Conservation (phyloP, 2,888 invertebrate genomes). For the Orthosia gracilis region DNA sequence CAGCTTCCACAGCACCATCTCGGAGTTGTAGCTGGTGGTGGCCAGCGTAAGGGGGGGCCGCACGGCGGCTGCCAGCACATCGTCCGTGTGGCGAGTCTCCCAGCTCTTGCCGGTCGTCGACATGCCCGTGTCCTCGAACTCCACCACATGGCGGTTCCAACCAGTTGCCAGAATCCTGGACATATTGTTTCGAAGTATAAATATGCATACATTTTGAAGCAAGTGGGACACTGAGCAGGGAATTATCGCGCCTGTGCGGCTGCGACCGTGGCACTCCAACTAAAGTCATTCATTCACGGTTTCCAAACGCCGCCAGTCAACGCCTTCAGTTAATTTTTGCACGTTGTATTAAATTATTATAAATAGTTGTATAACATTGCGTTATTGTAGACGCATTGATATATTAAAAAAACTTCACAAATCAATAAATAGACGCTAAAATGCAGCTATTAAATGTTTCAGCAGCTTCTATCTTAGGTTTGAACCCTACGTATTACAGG, state of each 20-base stretch:
- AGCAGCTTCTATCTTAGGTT: neutral
- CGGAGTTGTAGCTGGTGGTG: constrained; percentile 95
- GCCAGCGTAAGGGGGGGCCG: constrained; percentile 93
- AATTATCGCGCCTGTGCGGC: neutral
- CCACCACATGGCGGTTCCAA: constrained; percentile 94
- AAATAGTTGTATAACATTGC: no score
- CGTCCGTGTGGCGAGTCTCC: constrained; percentile 94
- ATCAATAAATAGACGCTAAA: no score
- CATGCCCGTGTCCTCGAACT: constrained; percentile 90
- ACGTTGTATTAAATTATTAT: no score
- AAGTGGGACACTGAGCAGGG: neutral
- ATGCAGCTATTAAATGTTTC: neutral
- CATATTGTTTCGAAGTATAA: neutral
- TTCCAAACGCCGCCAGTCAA: no score
- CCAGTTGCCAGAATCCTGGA: constrained; percentile 94
- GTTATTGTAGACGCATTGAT: no score
- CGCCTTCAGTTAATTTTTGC: no score
- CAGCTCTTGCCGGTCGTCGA: constrained; percentile 92
- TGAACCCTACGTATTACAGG: no score
- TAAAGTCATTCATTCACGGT: neutral
- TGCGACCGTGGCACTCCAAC: neutral
- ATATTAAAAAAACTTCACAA: no score
- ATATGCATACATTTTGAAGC: neutral
- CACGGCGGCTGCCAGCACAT: constrained; percentile 93
- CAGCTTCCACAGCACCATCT: constrained; percentile 95